phyloP scores from a whole-genome alignment of 1,140 invertebrate species.

The Theocolax elegans region DNA sequence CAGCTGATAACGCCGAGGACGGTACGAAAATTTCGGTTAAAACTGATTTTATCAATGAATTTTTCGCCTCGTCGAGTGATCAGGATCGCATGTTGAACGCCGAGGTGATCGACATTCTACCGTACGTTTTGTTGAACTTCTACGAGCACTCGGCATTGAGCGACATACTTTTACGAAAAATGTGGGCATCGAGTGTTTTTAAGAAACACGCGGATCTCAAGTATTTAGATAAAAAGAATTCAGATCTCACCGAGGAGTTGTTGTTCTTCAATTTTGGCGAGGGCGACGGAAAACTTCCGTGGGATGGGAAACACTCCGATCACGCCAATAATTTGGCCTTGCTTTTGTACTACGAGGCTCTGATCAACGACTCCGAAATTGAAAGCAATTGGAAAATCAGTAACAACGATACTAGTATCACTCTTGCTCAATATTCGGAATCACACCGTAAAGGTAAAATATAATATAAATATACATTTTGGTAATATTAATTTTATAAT shows the following conservation, averaged over 20 bases:
- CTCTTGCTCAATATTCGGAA: constrained; percentile 49
- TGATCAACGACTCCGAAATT: constrained; percentile 15
- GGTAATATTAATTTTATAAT: no score
- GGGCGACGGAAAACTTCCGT: constrained; percentile 19
- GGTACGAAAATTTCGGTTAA: neutral
- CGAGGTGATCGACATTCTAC: constrained; percentile 46
- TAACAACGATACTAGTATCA: constrained; percentile 27
- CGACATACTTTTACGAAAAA: constrained; percentile 46
- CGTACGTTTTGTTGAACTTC: constrained; percentile 56
- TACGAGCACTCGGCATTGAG: constrained; percentile 54
- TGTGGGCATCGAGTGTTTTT: constrained; percentile 48
- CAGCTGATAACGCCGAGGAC: neutral
- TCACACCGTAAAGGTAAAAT: constrained; percentile 44
- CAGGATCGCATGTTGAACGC: constrained; percentile 18
- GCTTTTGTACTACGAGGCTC: constrained; percentile 46
- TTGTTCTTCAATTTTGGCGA: constrained; percentile 40
- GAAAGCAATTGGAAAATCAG: constrained; percentile 16
- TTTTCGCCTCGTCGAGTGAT: constrained; percentile 39
- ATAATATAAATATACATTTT: constrained; percentile 13
- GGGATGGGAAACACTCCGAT: constrained; percentile 11
- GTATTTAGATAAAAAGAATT: constrained; percentile 35
- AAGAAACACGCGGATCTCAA: neutral
- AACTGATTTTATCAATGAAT: constrained; percentile 50
- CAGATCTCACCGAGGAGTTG: constrained; percentile 37
- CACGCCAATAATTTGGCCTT: constrained; percentile 52